A percentile compares a stretch with the other conserved stretches of the same genome.
phyloP scores from a whole-genome alignment of 2,888 invertebrate species.

The Cataglyphis rosenhaueri region DNA sequence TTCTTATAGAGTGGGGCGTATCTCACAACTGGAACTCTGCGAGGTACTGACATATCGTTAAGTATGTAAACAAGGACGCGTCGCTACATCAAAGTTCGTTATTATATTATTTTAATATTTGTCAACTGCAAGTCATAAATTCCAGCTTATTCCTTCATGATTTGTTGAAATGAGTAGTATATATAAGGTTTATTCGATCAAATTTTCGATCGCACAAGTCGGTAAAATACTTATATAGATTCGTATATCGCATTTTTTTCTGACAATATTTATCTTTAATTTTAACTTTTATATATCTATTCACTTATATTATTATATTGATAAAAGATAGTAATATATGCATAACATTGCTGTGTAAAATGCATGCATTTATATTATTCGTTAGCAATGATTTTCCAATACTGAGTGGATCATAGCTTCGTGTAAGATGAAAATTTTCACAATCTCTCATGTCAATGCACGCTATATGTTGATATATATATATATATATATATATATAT shows the following conservation, averaged over 20 bases:
- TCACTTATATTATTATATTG: neutral
- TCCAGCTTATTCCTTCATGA: neutral
- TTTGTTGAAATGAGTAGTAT: neutral
- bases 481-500: too few species aligned
- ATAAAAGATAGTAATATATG: neutral
- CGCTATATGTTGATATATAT: neutral
- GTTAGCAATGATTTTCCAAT: neutral
- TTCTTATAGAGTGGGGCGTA: neutral
- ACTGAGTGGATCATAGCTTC: neutral
- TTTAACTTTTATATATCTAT: neutral
- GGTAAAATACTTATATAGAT: neutral
- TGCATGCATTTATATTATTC: neutral
- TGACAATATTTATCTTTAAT: neutral
- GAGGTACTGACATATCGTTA: neutral
- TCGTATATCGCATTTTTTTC: neutral
- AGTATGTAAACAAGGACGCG: neutral
- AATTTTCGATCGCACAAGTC: neutral
- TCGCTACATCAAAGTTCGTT: neutral
- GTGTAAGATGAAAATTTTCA: neutral
- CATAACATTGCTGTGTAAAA: neutral
- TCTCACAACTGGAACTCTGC: neutral
- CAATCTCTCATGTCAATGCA: neutral
- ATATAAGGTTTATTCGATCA: neutral
- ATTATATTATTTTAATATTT: neutral
- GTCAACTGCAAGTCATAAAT: neutral